These are phyloP conservation scores for Dasyurus viverrinus DNA, from an alignment of 2,113 vertebrate genomes.

Conservation along the genomic window DNA sequence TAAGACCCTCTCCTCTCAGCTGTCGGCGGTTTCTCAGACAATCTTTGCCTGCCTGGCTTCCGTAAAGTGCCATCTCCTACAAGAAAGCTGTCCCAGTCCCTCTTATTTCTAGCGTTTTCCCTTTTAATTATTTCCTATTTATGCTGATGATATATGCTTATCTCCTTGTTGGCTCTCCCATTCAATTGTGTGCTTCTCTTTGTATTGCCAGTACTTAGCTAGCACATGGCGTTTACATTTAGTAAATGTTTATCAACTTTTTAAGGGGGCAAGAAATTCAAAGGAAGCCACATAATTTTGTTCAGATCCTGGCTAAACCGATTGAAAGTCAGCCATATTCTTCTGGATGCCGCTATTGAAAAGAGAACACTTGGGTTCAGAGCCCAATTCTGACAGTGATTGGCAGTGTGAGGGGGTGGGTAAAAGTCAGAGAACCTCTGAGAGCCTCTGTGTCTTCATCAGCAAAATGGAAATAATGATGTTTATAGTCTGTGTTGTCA, in stretches of 20 bases:
- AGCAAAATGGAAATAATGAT: slow-evolving; percentile 27
- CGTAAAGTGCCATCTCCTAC: neutral
- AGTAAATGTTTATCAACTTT: neutral
- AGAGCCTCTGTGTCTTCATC: slow-evolving; percentile 49
- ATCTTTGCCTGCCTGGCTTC: neutral
- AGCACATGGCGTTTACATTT: neutral
- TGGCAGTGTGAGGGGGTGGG: neutral
- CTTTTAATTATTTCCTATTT: neutral
- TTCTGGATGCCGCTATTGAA: neutral
- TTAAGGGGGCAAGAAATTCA: slow-evolving; percentile 41
- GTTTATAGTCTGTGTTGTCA: slow-evolving; percentile 34
- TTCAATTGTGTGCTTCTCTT: neutral
- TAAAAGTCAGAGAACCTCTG: slow-evolving; percentile 38
- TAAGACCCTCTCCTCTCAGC: neutral
- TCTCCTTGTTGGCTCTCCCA: neutral
- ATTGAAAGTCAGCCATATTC: slow-evolving; percentile 32
- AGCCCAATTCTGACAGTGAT: neutral
- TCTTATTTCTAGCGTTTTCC: neutral
- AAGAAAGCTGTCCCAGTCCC: neutral
- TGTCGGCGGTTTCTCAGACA: neutral
- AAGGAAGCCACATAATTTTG: slow-evolving; percentile 13
- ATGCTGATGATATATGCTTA: neutral
- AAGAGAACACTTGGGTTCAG: neutral
- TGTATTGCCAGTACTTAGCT: neutral
- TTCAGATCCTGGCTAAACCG: slow-evolving; percentile 26